Evolutionary conservation across 2,113 vertebrate genomes (phyloP), one percentile per base, ranked within the genome.

Genomic region (Cyphomyrus discorhynchus): DNA sequence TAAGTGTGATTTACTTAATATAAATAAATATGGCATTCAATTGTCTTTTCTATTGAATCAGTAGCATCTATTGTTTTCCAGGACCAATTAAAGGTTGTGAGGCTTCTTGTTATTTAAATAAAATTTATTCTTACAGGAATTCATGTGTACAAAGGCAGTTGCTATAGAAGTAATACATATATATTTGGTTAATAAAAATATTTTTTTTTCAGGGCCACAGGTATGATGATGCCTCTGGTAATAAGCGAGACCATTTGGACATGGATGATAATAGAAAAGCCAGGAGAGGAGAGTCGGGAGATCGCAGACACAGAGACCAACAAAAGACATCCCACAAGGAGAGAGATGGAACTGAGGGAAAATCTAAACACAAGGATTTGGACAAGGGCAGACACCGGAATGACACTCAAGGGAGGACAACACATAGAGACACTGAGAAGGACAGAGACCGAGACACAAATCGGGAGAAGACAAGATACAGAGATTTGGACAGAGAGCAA

Each of bases 271-370:
- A 92, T 31, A 94, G 92, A 88, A 95, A 80, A 87, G 92, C 88
- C 47, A 92, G 92, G 39, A 92, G 90, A 80, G 94, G 92, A 42
- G 95, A 94, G 58, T 94, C 95, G 6, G 15, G 35, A 52, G 95
- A 95, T 56, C 94, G 94, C 90, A 92, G 66, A 49, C 92, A 52
- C 82, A 92, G 93, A 74, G 95, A 95, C n/a, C 77, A 74, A 46
- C 94, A 94, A 50, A 94, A 82, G 89, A 10, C 88, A 87, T 90
- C 92, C 94, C 21, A 93, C 89, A 66, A 87, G 49, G 21, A 91
- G 88, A 90, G 85, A 88, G 70, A 74, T 52, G 45, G 89, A 66
- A 88, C 87, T 77, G 49, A 86, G 70, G 90, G 91, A 39, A 89
- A 86, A 70, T 86, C 91, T 31, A 92, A 82, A 39, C 91, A 93